phyloP scores from a whole-genome alignment of 2,797 vertebrate species.

The Hapalemur alaotrensis region DNA sequence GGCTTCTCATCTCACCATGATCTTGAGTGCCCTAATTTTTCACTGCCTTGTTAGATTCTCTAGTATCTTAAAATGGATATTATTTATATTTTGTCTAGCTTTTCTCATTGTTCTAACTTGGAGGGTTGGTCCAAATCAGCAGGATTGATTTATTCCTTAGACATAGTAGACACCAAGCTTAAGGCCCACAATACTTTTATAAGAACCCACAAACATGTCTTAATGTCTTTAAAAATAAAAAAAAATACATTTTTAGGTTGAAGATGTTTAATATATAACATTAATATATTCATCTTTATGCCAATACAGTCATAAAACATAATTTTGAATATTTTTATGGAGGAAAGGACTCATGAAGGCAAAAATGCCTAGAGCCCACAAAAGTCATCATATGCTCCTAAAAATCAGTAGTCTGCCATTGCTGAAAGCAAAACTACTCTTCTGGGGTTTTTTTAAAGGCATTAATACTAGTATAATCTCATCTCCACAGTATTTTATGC shows the following conservation, averaged over 20 bases:
- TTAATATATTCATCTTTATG: constrained; percentile 5
- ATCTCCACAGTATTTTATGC: background rate
- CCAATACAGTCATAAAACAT: background rate
- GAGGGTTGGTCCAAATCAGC: background rate
- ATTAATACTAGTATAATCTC: background rate
- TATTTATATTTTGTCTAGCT: background rate
- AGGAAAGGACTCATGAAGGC: background rate
- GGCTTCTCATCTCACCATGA: background rate
- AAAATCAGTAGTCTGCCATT: background rate
- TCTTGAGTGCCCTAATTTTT: background rate
- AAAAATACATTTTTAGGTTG: background rate
- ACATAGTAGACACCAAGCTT: background rate
- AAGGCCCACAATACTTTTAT: background rate
- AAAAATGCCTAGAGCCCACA: background rate
- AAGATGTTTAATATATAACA: background rate
- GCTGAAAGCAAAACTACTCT: constrained; percentile 14
- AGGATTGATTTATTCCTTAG: background rate
- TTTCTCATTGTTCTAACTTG: background rate
- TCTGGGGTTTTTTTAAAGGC: background rate
- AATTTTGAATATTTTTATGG: background rate
- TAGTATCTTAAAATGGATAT: background rate
- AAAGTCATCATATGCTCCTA: background rate
- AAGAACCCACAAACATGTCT: background rate
- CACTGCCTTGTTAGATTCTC: background rate
- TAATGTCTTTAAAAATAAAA: background rate